Evolutionary conservation across 2,797 vertebrate species (phyloP).

Genomic region (Amphiprion clarkii): DNA sequence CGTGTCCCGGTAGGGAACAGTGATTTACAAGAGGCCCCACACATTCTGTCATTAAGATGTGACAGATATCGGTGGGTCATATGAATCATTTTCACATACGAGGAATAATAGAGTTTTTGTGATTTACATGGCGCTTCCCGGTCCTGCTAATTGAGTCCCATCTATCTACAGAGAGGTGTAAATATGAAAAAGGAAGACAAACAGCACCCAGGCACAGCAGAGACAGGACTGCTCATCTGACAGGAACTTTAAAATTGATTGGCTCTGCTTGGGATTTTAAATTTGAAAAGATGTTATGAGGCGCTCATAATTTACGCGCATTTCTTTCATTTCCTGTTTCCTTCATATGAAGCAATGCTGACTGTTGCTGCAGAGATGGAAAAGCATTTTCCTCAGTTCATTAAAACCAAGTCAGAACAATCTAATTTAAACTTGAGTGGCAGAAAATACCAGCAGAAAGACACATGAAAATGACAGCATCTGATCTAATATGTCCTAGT

Average conservation of each 20-base stretch:
- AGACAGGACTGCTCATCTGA: constrained; percentile 8
- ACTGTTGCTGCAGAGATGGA: constrained; percentile 19
- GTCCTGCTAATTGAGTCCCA: constrained; percentile 53
- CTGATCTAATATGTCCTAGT: not conserved
- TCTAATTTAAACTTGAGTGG: constrained; percentile 27
- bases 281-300: constrained; percentile 25
- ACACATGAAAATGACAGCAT: not conserved
- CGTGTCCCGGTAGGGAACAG: constrained; percentile 18
- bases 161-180: constrained; percentile 41
- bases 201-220: not conserved
- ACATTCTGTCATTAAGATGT: constrained; percentile 63
- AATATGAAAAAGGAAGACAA: constrained; percentile 12
- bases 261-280: constrained; percentile 2
- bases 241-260: constrained; percentile 19
- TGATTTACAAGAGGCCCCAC: constrained; percentile 54
- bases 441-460: not conserved
- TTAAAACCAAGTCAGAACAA: constrained; percentile 39
- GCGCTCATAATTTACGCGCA: constrained; percentile 23
- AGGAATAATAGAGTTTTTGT: constrained; percentile 46
- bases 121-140: constrained; percentile 49
- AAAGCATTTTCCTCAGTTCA: constrained; percentile 22
- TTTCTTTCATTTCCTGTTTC: constrained; percentile 39
- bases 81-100: constrained; percentile 48
- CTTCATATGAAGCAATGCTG: constrained; percentile 34
- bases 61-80: constrained; percentile 44